Evolutionary conservation across 1,140 invertebrate species (phyloP), one percentile per base, ranked within the genome.

Genomic region (Hyles vespertilio): DNA sequence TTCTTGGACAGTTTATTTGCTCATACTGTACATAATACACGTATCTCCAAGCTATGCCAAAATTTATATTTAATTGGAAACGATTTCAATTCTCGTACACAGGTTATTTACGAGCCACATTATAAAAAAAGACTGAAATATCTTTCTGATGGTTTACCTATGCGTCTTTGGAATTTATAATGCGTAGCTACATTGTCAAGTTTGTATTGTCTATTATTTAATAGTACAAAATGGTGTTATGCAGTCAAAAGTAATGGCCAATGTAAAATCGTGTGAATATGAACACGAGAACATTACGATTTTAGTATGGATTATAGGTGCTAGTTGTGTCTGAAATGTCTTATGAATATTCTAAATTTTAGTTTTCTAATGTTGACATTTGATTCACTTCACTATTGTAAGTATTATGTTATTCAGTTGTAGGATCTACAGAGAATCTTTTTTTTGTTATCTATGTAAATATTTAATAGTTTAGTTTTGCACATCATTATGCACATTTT

Each of bases 261-360:
- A 40, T 40, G 36, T 40, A 40, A 8, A 5, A 40, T 40, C 22
- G 22, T 22, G 22, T 22, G 22, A 22, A 8, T 40, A 40, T 8
- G 8, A 8, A 40, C 36, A 40, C 8, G 36, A 5, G 36, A 40
- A 40, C 36, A 40, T 54, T 56, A 56, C 49, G 49, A 63, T 59
- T 40, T 54, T 63, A 53, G 52, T 59, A 43, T 59, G 52, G 32
- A 61, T 56, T 47, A 55, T 84, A 84, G 80, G 80, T 85, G 82
- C 82, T 85, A 85, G 75, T 71, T 80, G 40, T 67, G 76, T 76
- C 72, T 77, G 74, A 81, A 78, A 77, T 70, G 70, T 84, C 71
- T 79, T 76, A 77, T 76, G 76, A 77, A 66, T 67, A 70, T 59
- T 71, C 53, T 69, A 68, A 68, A 67, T 59, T 65, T 66, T 51